Evolutionary conservation across 2,888 invertebrate genomes (phyloP).

Genomic region (Xanthorhoe designata): DNA sequence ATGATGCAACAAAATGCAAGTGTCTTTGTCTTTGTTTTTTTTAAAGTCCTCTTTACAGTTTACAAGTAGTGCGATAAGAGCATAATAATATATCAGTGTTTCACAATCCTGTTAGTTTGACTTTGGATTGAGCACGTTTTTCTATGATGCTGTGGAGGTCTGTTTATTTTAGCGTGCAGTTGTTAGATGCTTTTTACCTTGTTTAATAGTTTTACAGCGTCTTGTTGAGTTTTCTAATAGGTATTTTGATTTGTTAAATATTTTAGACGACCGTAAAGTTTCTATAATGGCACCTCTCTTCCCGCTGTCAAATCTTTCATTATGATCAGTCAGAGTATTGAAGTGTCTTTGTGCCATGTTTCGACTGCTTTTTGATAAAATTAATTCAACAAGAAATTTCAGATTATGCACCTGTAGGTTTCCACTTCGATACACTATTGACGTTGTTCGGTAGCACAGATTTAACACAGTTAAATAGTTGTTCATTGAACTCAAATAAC

Average conservation of each 20-base stretch:
- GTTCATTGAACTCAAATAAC: slow-evolving; percentile 15
- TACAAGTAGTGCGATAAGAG: neutral
- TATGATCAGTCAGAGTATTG: too few species aligned
- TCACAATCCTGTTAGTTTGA: slow-evolving; percentile 7
- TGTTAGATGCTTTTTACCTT: slow-evolving; percentile 14
- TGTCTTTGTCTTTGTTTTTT: slow-evolving; percentile 6
- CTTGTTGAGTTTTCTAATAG: neutral
- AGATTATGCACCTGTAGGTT: neutral
- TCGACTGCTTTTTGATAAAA: neutral
- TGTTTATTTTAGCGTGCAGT: slow-evolving; percentile 6
- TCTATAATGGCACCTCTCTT: neutral
- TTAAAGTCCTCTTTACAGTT: neutral
- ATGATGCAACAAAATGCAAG: slow-evolving; percentile 8
- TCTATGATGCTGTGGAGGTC: slow-evolving; percentile 2
- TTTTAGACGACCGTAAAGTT: neutral
- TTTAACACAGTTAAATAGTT: slow-evolving; percentile 8
- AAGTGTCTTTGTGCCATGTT: neutral
- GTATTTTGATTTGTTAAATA: neutral
- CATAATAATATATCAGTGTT: slow-evolving; percentile 6
- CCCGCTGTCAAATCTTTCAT: too few species aligned
- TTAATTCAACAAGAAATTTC: neutral
- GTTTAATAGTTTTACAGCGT: slow-evolving; percentile 5
- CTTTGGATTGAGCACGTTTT: slow-evolving; percentile 18
- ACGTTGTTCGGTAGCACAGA: slow-evolving; percentile 13
- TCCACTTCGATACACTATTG: slow-evolving; percentile 1